Percentiles rank a stretch among this genome's conserved stretches.
Conservation (phyloP, 2,797 vertebrate genomes). For the Crocidura indochinensis region DNA sequence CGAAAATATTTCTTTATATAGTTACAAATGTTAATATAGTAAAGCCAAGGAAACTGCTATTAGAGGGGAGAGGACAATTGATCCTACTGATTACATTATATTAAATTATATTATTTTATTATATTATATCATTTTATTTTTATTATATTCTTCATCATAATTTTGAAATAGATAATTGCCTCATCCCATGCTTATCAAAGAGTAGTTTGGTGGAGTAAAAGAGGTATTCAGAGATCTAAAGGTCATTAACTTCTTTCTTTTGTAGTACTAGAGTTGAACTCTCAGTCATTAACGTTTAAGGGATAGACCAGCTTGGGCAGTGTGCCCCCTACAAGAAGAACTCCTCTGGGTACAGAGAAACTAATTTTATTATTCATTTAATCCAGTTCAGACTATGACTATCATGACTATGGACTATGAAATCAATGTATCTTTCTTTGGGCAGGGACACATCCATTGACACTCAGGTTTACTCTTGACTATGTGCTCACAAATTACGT, state of each 20-base stretch:
- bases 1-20: background rate
- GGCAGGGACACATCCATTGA: no score
- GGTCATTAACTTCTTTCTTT: background rate
- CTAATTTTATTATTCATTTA: no score
- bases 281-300: background rate
- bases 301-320: background rate
- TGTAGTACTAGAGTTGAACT: background rate
- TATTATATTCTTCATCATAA: background rate
- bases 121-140: no score
- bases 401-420: no score
- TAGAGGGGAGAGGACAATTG: background rate
- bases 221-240: background rate
- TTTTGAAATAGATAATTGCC: background rate
- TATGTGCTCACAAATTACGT: no score
- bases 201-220: background rate
- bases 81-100: background rate
- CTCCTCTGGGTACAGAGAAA: background rate
- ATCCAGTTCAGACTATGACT: no score
- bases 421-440: no score
- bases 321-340: background rate
- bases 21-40: background rate
- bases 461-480: no score
- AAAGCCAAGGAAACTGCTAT: background rate
- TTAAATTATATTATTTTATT: no score
- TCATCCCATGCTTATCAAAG: slow-evolving; percentile 40